These are phyloP conservation scores for Drosophila nigritarsus DNA, from an alignment of 2,888 invertebrate species.

Conservation along the genomic window DNA sequence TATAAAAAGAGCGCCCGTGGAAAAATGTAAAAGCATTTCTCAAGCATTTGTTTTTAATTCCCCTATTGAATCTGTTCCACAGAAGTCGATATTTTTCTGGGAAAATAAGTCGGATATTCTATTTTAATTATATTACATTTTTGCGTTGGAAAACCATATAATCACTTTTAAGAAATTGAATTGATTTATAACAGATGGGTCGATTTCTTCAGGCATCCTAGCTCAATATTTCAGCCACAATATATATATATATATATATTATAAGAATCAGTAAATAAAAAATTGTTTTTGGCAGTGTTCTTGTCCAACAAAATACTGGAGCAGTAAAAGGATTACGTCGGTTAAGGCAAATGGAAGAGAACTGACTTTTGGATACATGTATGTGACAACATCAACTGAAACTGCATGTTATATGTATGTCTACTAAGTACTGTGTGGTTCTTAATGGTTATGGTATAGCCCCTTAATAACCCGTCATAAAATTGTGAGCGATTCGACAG, in stretches of 20 bases:
- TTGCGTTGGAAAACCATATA: background rate
- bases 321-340: background rate
- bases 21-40: background rate
- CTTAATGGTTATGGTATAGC: background rate
- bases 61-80: background rate
- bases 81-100: background rate
- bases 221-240: background rate
- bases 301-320: slow-evolving; percentile 11
- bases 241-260: background rate
- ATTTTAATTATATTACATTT: background rate
- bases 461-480: slow-evolving; percentile 1
- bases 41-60: background rate
- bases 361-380: slow-evolving; percentile 1
- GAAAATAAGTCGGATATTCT: background rate
- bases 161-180: background rate
- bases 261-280: slow-evolving; percentile 1
- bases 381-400: slow-evolving; percentile 11
- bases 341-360: slow-evolving; percentile 22
- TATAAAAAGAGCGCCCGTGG: background rate
- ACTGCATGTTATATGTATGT: background rate
- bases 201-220: background rate
- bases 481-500: slow-evolving; percentile 10
- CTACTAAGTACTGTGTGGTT: background rate
- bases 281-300: slow-evolving; percentile 46
- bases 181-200: background rate